A percentile compares a stretch with the other conserved stretches of the same genome.
phyloP scores from a whole-genome alignment of 2,888 invertebrate species.

The Tenthredo amoena region DNA sequence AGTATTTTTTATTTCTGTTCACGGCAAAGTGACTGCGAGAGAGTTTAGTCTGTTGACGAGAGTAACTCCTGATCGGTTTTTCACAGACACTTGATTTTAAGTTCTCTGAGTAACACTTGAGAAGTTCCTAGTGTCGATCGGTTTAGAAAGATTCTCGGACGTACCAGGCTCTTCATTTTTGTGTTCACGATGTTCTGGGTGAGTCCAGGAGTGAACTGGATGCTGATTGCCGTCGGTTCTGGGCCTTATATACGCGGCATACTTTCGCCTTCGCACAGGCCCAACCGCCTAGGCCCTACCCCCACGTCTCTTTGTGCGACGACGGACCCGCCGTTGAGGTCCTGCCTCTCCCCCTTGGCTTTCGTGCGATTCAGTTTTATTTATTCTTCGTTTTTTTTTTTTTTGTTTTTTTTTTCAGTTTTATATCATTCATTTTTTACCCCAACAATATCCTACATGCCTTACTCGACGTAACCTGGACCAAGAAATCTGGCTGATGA shows the following conservation, averaged over 20 bases:
- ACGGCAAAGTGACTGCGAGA: background rate
- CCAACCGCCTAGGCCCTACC: conserved; percentile 66
- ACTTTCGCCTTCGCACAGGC: conserved; percentile 80
- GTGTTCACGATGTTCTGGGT: conserved; percentile 77
- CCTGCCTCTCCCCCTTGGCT: conserved; percentile 53
- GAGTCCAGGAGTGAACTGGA: conserved; percentile 82
- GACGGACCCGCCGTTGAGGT: conserved; percentile 59
- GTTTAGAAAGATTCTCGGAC: conserved; percentile 60
- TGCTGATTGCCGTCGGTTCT: conserved; percentile 79
- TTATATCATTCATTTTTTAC: conserved; percentile 30
- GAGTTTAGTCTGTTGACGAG: background rate
- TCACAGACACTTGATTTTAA: conserved; percentile 7
- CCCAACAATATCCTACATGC: background rate
- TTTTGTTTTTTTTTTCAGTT: conserved; percentile 3
- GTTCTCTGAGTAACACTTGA: conserved; percentile 30
- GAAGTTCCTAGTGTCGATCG: conserved; percentile 23
- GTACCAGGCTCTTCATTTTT: conserved; percentile 77
- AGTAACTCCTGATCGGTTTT: conserved; percentile 16
- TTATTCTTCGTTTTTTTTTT: conserved; percentile 18
- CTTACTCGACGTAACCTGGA: background rate
- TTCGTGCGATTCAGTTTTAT: conserved; percentile 39
- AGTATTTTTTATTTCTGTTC: background rate
- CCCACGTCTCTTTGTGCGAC: conserved; percentile 77
- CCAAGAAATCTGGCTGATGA: background rate
- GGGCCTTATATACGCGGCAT: conserved; percentile 81